Base-by-base conservation (phyloP, 2,888 invertebrate genomes). In the Teleogryllus oceanicus region DNA sequence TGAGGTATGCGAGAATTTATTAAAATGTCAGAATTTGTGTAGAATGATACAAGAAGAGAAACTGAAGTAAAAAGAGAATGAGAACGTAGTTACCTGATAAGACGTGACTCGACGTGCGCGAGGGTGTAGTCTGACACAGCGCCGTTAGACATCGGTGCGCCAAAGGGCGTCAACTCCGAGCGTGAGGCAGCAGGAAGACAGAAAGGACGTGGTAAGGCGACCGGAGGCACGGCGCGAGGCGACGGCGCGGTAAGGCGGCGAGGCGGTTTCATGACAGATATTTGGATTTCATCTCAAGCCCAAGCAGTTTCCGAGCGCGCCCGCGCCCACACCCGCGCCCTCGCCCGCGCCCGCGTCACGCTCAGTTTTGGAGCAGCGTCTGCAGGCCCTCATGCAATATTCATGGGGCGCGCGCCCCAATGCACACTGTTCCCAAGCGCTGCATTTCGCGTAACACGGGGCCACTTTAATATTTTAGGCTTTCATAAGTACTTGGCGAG, bases 211-310 rank as follows among this genome's bases (percentile, higher is more conserved):
- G 37, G 24, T 37, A 37, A 2, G 24, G 62, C 16, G 62, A 62
- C 13, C 62, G 13, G 62, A 2, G 10, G 62, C 1, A 11, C 62
- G 13, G 62, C 13, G 62, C 62, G 62, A 62, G 62, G n/a, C 62
- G n/a, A 62, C 62, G 62, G 16, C 16, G n/a, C 62, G 16, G 16
- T 4, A 13, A n/a, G 62, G 62, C 62, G 62, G 13, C n/a, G 62
- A n/a, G n/a, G 11, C 16, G 16, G 62, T 62, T n/a, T n/a, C n/a
- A 13, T 62, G 62, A 62, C 62, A 62, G 62, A 62, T 62, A 62
- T 62, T 62, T 62, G 62, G 62, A 62, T 62, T 62, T 62, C 62
- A 62, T 62, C 62, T 62, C 62, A 62, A 62, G 62, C n/a, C 62
- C n/a, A 62, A 62, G 62, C n/a, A 62, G 62, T 62, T 18, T 18